A percentile compares a stretch with the other conserved stretches of the same genome.
Evolutionary conservation across 2,113 vertebrate genomes (phyloP).

Genomic region (Romanogobio albipinnatus): DNA sequence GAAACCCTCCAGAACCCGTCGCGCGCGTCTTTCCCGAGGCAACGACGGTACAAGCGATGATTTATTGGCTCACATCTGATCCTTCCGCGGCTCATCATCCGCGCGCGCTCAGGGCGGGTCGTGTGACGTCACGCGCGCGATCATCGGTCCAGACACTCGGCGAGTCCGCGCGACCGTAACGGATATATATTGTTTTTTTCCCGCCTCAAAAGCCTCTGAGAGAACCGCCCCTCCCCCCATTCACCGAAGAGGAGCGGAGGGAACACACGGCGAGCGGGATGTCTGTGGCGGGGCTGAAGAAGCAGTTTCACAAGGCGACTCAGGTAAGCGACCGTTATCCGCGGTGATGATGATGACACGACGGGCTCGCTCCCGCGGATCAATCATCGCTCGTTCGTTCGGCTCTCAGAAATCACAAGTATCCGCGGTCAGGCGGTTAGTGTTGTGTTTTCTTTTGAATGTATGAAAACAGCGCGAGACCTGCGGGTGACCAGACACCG

Average conservation of each 20-base stretch:
- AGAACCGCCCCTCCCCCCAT: too few relatives aligned
- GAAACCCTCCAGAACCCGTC: not conserved
- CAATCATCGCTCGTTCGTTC: not conserved
- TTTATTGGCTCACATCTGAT: not conserved
- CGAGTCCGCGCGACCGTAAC: not conserved
- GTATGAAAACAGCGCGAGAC: conserved; percentile 20
- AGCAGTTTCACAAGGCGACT: conserved; percentile 64
- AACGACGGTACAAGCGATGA: accelerated
- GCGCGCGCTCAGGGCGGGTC: conserved; percentile 42
- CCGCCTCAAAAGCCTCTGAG: not conserved
- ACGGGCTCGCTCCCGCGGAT: not conserved
- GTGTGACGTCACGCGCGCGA: conserved; percentile 39
- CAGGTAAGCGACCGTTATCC: conserved; percentile 54
- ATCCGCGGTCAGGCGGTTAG: too few relatives aligned
- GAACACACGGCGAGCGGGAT: conserved; percentile 6
- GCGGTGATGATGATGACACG: not conserved
- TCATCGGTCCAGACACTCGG: conserved; percentile 5
- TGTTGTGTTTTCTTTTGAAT: not conserved
- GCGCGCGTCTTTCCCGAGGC: not conserved
- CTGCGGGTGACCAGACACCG: conserved; percentile 18
- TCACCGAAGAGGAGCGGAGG: not conserved
- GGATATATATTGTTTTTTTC: not conserved
- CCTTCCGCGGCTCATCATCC: not conserved
- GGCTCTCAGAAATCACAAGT: too few relatives aligned
- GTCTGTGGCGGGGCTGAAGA: conserved; percentile 64